phyloP scores from a whole-genome alignment of 2,888 invertebrate species.

The Pheosia gnoma region DNA sequence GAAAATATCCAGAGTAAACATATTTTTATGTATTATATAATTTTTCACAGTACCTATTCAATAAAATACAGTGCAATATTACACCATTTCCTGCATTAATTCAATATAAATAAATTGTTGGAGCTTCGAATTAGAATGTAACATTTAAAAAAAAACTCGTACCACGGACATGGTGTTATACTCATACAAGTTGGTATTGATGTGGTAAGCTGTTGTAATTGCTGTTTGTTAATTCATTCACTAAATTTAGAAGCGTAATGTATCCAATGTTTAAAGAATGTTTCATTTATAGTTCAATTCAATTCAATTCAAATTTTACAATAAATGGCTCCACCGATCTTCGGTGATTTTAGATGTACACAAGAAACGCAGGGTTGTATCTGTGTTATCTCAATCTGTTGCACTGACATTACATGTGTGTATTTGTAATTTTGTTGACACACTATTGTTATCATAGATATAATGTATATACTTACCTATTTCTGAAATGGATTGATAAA shows the following conservation, averaged over 20 bases:
- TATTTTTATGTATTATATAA: neutral
- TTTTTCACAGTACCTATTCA: too few relatives aligned
- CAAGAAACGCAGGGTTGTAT: conserved; percentile 59
- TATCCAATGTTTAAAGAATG: conserved; percentile 41
- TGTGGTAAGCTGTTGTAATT: conserved; percentile 64
- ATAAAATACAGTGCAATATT: too few relatives aligned
- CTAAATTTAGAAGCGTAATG: conserved; percentile 51
- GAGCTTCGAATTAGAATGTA: neutral
- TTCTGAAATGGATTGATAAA: conserved; percentile 49
- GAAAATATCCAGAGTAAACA: neutral
- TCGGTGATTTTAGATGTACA: conserved; percentile 47
- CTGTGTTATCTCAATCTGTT: conserved; percentile 54
- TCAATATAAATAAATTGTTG: too few relatives aligned
- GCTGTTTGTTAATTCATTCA: conserved; percentile 38
- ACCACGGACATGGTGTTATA: conserved; percentile 6
- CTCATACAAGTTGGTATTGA: conserved; percentile 51
- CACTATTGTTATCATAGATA: conserved; percentile 53
- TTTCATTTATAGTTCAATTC: conserved; percentile 46
- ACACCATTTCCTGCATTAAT: too few relatives aligned
- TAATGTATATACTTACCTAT: conserved; percentile 55
- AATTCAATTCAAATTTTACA: too few relatives aligned
- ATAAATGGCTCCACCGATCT: too few relatives aligned
- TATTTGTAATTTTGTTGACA: conserved; percentile 51
- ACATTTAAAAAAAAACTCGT: neutral
- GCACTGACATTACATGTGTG: conserved; percentile 53